phyloP scores from a whole-genome alignment of 2,113 vertebrate genomes.

The Pycnonotus jocosus region DNA sequence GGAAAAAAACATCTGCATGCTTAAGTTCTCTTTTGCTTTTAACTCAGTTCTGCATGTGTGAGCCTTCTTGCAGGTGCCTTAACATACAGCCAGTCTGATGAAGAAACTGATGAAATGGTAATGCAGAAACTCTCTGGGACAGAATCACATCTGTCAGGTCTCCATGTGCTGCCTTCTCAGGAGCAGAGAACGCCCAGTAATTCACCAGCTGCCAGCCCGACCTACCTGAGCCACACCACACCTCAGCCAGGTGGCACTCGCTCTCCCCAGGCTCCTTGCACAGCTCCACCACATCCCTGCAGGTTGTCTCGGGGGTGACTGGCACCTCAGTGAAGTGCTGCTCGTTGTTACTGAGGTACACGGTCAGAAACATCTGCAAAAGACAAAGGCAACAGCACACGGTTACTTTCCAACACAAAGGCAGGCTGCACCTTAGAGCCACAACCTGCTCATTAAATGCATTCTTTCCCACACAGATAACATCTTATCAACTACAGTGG shows the following conservation, averaged over 20 bases:
- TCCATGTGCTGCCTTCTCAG: background rate
- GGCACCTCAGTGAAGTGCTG: slow-evolving; percentile 98
- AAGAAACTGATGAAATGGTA: background rate
- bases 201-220: background rate
- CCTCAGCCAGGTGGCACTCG: slow-evolving; percentile 90
- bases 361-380: slow-evolving; percentile 94
- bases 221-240: slow-evolving; percentile 93
- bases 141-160: fast-evolving
- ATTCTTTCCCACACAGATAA: background rate
- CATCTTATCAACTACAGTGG: background rate
- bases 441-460: background rate
- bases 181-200: background rate
- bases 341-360: slow-evolving; percentile 98
- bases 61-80: background rate
- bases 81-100: background rate
- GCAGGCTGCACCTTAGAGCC: background rate
- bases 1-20: background rate
- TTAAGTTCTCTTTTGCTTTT: background rate
- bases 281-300: slow-evolving; percentile 93
- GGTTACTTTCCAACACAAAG: background rate
- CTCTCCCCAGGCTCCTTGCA: slow-evolving; percentile 93
- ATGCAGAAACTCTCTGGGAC: background rate
- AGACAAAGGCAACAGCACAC: background rate
- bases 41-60: background rate
- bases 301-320: slow-evolving; percentile 89